phyloP scores from a whole-genome alignment of 2,113 vertebrate species.

The Sardina pilchardus region DNA sequence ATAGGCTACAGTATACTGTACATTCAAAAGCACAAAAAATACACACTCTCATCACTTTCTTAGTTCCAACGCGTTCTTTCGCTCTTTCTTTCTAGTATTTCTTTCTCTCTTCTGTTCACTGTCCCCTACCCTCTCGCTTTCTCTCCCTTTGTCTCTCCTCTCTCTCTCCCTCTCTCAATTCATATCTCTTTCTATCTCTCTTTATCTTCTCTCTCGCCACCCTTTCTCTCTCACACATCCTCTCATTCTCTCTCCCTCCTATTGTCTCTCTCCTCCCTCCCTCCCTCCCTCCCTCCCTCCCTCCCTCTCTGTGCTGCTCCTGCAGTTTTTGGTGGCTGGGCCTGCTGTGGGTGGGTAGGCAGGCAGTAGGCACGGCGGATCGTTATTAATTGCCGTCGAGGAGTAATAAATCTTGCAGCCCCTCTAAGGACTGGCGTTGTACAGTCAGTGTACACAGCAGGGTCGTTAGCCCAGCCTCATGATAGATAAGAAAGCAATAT shows the following conservation, averaged over 20 bases:
- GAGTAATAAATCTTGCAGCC: constrained; percentile 67
- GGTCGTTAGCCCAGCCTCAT: constrained; percentile 59
- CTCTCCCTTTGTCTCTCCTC: background rate
- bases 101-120: background rate
- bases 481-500: constrained; percentile 63
- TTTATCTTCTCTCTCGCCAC: background rate
- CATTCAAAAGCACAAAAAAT: too few species aligned
- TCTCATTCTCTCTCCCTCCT: background rate
- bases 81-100: background rate
- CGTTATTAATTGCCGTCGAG: constrained; percentile 69
- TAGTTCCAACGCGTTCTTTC: background rate
- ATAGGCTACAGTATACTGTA: too few species aligned
- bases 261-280: background rate
- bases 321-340: constrained; percentile 66
- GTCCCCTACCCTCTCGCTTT: background rate
- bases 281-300: background rate
- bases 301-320: constrained; percentile 50
- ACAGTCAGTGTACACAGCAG: constrained; percentile 64
- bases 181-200: background rate
- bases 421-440: constrained; percentile 62
- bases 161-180: background rate
- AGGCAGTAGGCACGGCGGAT: constrained; percentile 48
- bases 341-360: constrained; percentile 59
- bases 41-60: background rate
- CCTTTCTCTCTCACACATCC: background rate